Evolutionary conservation across 2,888 invertebrate species (phyloP), one percentile per base, ranked within the genome.

Genomic region (Drosophila cognata): DNA sequence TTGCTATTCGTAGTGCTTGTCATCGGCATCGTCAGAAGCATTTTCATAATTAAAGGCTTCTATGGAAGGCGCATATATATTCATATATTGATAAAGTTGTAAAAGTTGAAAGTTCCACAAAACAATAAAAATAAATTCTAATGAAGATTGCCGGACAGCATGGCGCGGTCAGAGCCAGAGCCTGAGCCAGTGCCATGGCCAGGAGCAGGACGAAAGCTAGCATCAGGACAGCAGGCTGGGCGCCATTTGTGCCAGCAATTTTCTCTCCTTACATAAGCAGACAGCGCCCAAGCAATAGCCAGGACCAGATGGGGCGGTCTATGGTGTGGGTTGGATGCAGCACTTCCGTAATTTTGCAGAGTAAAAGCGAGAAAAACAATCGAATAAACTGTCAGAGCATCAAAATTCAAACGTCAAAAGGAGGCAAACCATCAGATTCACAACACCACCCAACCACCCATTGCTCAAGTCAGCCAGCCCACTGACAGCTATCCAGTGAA

Each of bases 391-490:
- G 90, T 90, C 87, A 79, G 82, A 74, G 84, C 88, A 88, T 88
- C 88, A 91, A 90, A 88, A 88, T 88, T 90, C 90, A 91, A 91
- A 91, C 89, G 87, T 86, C 90, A 91, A 90, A 90, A 80, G 73
- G 77, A 76, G 84, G 72, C 82, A 67, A 65, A 51, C 57, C 63
- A 62, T 46, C 36, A 55, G 53, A 61, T 57, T 61, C 51, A 51
- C 61, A 69, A 13, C 41, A 31, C 38, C 53, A 55, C 64, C 77
- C 62, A 56, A 48, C 36, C 66, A n/a, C 43, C 68, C 72, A 59
- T n/a, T 50, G 46, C 38, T 43, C 53, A 41, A 48, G 57, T 56
- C 65, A 53, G 59, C 61, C 59, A 64, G 63, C 77, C 87, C 89
- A 88, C 82, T 89, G 91, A 88, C 86, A 89, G 79, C 83, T 79